phyloP scores from a whole-genome alignment of 2,888 invertebrate species.

The Pheosia tremula region DNA sequence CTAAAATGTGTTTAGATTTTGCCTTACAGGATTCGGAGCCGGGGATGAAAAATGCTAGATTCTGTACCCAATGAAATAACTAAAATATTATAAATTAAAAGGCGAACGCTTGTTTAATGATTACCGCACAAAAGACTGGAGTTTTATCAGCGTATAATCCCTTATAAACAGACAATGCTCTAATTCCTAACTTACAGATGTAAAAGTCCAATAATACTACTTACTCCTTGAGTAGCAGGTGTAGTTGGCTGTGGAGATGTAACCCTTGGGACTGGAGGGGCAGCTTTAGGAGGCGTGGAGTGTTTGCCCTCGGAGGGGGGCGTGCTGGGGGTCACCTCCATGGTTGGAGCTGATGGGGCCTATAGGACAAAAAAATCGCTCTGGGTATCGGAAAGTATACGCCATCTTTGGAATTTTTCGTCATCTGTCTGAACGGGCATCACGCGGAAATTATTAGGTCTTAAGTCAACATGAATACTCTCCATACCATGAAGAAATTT shows the following conservation, averaged over 20 bases:
- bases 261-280: conserved; percentile 33
- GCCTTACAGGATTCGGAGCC: too few relatives aligned
- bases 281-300: conserved; percentile 40
- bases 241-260: conserved; percentile 52
- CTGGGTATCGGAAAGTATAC: neutral
- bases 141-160: too few relatives aligned
- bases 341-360: conserved; percentile 59
- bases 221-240: conserved; percentile 25
- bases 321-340: conserved; percentile 73
- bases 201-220: neutral
- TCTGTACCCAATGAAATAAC: neutral
- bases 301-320: conserved; percentile 47
- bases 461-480: too few relatives aligned
- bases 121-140: too few relatives aligned
- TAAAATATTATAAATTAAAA: neutral
- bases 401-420: too few relatives aligned
- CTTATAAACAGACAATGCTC: too few relatives aligned
- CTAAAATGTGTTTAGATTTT: too few relatives aligned
- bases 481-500: too few relatives aligned
- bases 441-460: too few relatives aligned
- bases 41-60: too few relatives aligned
- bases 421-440: too few relatives aligned
- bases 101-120: neutral
- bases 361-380: conserved; percentile 16
- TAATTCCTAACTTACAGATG: too few relatives aligned